phyloP scores from a whole-genome alignment of 2,113 vertebrate species.

The Hemiscyllium ocellatum region DNA sequence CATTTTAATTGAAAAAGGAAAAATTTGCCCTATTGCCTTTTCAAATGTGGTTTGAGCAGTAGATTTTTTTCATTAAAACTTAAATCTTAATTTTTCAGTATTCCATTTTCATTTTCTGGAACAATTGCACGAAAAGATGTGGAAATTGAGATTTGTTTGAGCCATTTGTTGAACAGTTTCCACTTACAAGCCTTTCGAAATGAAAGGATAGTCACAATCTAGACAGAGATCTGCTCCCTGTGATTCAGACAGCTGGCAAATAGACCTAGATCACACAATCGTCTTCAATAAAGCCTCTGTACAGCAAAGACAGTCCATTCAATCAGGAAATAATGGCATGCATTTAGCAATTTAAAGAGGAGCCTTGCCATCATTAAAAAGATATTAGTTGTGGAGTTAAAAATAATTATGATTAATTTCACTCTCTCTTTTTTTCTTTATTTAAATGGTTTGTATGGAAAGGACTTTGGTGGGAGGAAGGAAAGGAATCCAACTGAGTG shows the following conservation, averaged over 20 bases:
- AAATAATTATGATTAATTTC: conserved; percentile 7
- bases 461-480: neutral
- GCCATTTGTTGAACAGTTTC: neutral
- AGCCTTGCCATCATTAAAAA: neutral
- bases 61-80: neutral
- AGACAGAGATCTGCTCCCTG: no score
- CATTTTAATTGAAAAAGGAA: no score
- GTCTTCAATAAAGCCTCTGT: conserved; percentile 12
- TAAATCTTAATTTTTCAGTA: neutral
- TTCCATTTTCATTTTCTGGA: neutral
- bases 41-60: neutral
- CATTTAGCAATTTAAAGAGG: neutral
- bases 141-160: neutral
- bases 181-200: neutral
- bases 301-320: neutral
- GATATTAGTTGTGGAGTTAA: neutral
- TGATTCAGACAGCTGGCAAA: neutral
- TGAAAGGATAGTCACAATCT: neutral
- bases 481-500: neutral
- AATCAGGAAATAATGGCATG: neutral
- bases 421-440: neutral
- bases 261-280: neutral
- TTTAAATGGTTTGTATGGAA: neutral
- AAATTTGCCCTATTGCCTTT: neutral
- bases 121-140: neutral